Evolutionary conservation across 2,113 vertebrate genomes (phyloP).

Genomic region (Apodemus speciosus): DNA sequence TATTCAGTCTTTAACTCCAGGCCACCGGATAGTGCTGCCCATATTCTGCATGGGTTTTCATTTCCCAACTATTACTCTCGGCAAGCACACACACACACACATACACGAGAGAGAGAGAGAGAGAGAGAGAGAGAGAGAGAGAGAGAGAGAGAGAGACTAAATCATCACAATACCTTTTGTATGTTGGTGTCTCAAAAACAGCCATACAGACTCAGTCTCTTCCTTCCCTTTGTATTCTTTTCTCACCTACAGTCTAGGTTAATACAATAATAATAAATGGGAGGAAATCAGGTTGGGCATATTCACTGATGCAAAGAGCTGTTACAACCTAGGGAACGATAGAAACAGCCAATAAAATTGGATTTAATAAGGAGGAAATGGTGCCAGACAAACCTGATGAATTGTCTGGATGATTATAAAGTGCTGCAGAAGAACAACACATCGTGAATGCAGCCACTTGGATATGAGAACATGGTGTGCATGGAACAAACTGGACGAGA

Average conservation of each 20-base stretch:
- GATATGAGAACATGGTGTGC: not conserved
- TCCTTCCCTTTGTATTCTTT: not conserved
- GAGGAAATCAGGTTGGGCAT: not conserved
- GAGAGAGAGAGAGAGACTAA: not conserved
- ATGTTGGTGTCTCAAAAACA: not conserved
- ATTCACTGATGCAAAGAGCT: not conserved
- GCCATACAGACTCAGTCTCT: not conserved
- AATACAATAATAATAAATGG: conserved; percentile 20
- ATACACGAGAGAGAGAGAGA: too few relatives aligned
- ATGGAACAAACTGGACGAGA: not conserved
- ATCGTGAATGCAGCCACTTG: not conserved
- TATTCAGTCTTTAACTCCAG: not conserved
- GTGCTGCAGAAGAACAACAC: not conserved
- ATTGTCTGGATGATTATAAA: conserved; percentile 49
- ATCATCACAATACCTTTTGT: not conserved
- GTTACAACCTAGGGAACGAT: not conserved
- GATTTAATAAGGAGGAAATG: conserved; percentile 36
- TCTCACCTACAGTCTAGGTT: not conserved
- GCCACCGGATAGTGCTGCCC: not conserved
- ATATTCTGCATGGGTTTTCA: not conserved
- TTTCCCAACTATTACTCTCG: not conserved
- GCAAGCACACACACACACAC: not conserved
- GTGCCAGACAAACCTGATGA: conserved; percentile 34
- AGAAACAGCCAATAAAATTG: conserved; percentile 47
- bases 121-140: not conserved